Evolutionary conservation across 2,888 invertebrate species (phyloP).

Genomic region (Mythimna vitellina): DNA sequence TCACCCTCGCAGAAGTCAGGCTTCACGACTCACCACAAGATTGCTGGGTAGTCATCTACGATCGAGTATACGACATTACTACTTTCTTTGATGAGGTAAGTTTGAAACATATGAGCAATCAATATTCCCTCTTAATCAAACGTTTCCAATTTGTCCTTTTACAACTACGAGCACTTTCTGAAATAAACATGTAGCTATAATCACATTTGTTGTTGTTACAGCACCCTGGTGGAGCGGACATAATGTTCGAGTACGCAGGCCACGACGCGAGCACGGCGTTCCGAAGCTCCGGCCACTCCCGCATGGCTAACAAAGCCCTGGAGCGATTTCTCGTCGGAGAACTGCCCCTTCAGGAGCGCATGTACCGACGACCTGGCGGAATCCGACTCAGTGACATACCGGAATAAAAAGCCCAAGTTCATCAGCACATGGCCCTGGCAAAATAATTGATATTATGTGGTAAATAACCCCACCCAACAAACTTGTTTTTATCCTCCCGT

Average conservation of each 20-base stretch:
- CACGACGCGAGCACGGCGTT: constrained; percentile 96
- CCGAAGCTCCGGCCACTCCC: constrained; percentile 94
- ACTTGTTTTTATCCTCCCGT: constrained; percentile 9
- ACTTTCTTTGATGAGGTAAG: constrained; percentile 93
- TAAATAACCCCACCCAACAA: background rate
- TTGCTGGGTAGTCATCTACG: constrained; percentile 97
- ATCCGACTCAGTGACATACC: constrained; percentile 91
- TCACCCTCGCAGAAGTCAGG: constrained; percentile 94
- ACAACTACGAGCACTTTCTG: background rate
- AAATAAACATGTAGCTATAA: constrained; percentile 16
- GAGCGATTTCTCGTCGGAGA: constrained; percentile 94
- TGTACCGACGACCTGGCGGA: constrained; percentile 92
- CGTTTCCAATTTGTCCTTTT: background rate
- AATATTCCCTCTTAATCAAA: background rate
- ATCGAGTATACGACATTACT: constrained; percentile 96
- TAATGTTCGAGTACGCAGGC: constrained; percentile 96
- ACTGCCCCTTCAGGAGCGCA: constrained; percentile 93
- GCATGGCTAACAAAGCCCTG: constrained; percentile 91
- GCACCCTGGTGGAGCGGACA: constrained; percentile 96
- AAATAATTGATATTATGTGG: constrained; percentile 25
- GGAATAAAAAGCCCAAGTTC: constrained; percentile 73
- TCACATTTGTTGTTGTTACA: constrained; percentile 77
- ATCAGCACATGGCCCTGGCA: constrained; percentile 29
- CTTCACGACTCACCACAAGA: constrained; percentile 93
- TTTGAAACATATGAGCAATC: constrained; percentile 35